Evolutionary conservation across 2,797 vertebrate genomes (phyloP).

Genomic region (Gadopsis bispinosus): DNA sequence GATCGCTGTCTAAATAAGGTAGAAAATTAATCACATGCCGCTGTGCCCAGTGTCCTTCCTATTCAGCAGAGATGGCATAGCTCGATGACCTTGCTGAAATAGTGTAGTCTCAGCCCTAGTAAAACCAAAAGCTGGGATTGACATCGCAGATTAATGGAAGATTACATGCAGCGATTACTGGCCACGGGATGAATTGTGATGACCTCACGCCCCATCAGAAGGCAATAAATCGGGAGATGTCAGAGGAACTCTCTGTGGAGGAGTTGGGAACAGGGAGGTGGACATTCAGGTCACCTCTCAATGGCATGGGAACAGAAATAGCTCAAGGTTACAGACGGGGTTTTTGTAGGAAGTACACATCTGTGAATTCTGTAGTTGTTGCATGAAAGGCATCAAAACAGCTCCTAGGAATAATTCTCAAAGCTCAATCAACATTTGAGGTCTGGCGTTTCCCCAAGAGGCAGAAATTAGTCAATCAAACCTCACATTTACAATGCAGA

Average conservation of each 20-base stretch:
- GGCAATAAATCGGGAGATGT: conserved; percentile 79
- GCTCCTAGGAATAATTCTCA: conserved; percentile 1
- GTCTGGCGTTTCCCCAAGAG: conserved; percentile 22
- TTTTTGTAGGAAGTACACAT: background rate
- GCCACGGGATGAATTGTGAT: conserved; percentile 72
- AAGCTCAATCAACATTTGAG: conserved; percentile 6
- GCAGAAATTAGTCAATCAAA: conserved; percentile 67
- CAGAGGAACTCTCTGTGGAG: conserved; percentile 54
- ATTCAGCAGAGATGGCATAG: conserved; percentile 14
- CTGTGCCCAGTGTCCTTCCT: background rate
- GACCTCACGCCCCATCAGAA: conserved; percentile 76
- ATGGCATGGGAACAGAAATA: conserved; percentile 52
- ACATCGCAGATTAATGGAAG: conserved; percentile 85
- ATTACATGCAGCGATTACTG: conserved; percentile 81
- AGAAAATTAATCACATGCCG: background rate
- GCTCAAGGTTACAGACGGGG: conserved; percentile 32
- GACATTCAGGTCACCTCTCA: conserved; percentile 52
- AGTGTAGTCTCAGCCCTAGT: conserved; percentile 66
- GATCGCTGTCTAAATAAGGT: background rate
- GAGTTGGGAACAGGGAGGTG: conserved; percentile 50
- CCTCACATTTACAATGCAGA: conserved; percentile 38
- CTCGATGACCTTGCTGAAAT: conserved; percentile 35
- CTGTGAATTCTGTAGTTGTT: background rate
- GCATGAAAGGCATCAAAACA: background rate
- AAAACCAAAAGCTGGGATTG: conserved; percentile 82